Conservation (phyloP, 2,113 vertebrate genomes). For the Takifugu flavidus region DNA sequence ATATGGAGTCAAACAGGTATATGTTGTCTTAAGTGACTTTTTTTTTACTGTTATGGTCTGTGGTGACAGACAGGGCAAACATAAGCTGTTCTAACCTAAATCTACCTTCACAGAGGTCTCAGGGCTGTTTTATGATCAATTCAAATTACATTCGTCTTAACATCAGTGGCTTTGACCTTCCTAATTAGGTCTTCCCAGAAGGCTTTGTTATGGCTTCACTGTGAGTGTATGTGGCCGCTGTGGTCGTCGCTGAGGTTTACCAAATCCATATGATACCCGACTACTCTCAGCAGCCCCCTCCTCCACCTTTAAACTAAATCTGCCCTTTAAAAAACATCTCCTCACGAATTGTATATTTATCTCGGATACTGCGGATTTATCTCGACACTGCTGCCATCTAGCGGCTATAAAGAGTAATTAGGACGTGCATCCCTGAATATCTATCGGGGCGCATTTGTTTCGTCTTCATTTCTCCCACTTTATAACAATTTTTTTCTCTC, state of each 20-base stretch:
- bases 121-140: slow-evolving; percentile 9
- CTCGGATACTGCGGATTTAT: background rate
- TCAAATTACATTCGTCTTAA: slow-evolving; percentile 16
- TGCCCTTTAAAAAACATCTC: slow-evolving; percentile 3
- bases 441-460: too few relatives aligned
- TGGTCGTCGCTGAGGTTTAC: slow-evolving; percentile 58
- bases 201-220: slow-evolving; percentile 45
- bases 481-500: too few relatives aligned
- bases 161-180: slow-evolving; percentile 14
- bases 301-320: slow-evolving; percentile 19
- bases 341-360: slow-evolving; percentile 5
- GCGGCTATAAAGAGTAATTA: slow-evolving; percentile 25
- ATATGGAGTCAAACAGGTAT: too few relatives aligned
- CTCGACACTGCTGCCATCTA: slow-evolving; percentile 56
- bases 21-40: too few relatives aligned
- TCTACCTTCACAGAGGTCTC: too few relatives aligned
- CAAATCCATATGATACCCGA: slow-evolving; percentile 56
- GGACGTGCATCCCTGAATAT: too few relatives aligned
- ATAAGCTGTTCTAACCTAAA: too few relatives aligned
- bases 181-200: slow-evolving; percentile 34
- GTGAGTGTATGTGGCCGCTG: slow-evolving; percentile 54
- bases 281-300: slow-evolving; percentile 27
- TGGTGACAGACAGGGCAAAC: too few relatives aligned
- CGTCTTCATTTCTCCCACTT: too few relatives aligned
- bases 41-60: too few relatives aligned